Evolutionary conservation across 2,113 vertebrate genomes (phyloP), one percentile per base, ranked within the genome.

Genomic region (Brachyistius frenatus): DNA sequence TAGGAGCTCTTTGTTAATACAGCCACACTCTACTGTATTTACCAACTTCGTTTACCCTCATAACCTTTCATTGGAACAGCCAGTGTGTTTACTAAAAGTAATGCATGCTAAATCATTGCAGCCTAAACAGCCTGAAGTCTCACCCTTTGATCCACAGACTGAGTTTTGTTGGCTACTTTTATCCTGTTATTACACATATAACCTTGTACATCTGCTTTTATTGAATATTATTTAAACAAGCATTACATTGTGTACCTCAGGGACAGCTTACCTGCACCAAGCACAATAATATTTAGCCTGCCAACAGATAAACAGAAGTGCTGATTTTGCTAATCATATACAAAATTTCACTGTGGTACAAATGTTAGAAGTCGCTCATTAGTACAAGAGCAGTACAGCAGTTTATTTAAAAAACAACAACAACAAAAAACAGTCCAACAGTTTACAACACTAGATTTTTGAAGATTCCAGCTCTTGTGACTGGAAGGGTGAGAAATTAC

Each of bases 1-100:
- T 31, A 55, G 49, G 41, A 14, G n/a, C 0, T 53, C 5, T 47
- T 6, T 55, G 6, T 76, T 50, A 66, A 52, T 50, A 66, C n/a
- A 46, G 31, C 32, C 5, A 3, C 49, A 32, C 16, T 23, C 13
- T 23, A 5, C 7, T n/a, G 49, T 52, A 23, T 52, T 52, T 23
- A 52, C 16, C 15, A 52, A 23, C 4, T 56, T 23, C 58, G 32
- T 72, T 79, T 58, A 78, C 52, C 53, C 54, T 72, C 46, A 60
- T 30, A 63, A 62, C 49, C 57, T 52, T 58, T 35, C 13, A 61
- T 7, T 36, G 37, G 36, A 80, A 23, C 55, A 37, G 46, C 35
- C 11, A 41, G 33, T n/a, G 32, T 32, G n/a, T 31, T 63, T 78
- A 65, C 39, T 47, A 63, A 36, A 63, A 64, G 32, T 70, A 55